Percentiles rank a stretch among this genome's conserved stretches.
These are phyloP conservation scores for Plebejus anna DNA, from an alignment of 2,888 invertebrate species.

Conservation along the genomic window DNA sequence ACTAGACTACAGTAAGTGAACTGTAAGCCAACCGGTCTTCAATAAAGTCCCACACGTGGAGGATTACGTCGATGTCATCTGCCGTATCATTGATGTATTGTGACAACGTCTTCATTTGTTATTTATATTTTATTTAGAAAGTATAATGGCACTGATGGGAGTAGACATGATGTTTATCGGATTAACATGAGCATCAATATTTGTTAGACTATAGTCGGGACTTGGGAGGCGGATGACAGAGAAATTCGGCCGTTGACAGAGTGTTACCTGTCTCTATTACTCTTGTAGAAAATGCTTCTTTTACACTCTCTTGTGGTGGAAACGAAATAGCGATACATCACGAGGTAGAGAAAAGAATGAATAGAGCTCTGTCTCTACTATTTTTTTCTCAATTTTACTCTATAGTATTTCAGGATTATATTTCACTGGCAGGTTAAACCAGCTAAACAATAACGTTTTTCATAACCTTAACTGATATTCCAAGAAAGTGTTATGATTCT, in stretches of 20 bases:
- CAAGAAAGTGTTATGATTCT: too few relatives aligned
- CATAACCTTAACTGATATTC: too few relatives aligned
- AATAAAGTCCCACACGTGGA: conserved; percentile 10
- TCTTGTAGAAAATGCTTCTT: too few relatives aligned
- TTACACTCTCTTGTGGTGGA: too few relatives aligned
- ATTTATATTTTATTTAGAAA: conserved; percentile 24
- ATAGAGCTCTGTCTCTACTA: too few relatives aligned
- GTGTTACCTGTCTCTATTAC: too few relatives aligned
- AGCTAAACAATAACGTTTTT: too few relatives aligned
- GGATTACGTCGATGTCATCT: conserved; percentile 16
- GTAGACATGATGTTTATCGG: conserved; percentile 7
- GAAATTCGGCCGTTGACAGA: not conserved
- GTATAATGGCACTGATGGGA: conserved; percentile 11
- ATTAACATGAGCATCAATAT: not conserved
- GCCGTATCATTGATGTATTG: conserved; percentile 17
- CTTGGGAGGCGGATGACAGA: not conserved
- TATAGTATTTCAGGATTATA: too few relatives aligned
- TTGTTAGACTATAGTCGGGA: not conserved
- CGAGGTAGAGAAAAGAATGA: too few relatives aligned
- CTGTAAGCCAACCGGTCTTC: conserved; percentile 6
- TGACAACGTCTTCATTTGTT: conserved; percentile 19
- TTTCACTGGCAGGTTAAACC: too few relatives aligned
- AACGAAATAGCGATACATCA: too few relatives aligned
- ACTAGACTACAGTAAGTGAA: not conserved
- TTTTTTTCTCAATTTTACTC: too few relatives aligned